Evolutionary conservation across 2,113 vertebrate species (phyloP).

Genomic region (Apodemus sylvaticus): DNA sequence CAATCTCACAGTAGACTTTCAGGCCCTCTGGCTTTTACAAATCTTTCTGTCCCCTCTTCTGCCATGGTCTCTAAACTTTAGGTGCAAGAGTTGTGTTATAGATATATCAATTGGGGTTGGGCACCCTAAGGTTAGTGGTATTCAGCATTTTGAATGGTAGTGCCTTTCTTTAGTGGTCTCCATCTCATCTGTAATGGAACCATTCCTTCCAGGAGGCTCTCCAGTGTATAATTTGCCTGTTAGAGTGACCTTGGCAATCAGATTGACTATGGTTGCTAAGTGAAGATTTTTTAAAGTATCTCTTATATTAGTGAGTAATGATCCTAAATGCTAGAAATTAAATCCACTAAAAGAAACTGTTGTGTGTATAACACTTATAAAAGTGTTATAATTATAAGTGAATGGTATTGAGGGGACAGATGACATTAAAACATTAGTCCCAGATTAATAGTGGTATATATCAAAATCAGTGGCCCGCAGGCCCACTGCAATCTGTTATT

Average conservation of each 20-base stretch:
- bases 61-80: neutral
- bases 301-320: neutral
- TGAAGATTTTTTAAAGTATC: neutral
- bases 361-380: neutral
- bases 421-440: neutral
- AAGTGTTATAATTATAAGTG: neutral
- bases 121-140: neutral
- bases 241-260: neutral
- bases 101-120: neutral
- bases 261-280: neutral
- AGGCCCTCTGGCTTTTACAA: neutral
- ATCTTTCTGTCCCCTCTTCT: neutral
- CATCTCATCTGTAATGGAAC: too few species aligned
- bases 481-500: too few species aligned
- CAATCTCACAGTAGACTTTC: neutral
- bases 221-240: neutral
- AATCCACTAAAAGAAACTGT: neutral
- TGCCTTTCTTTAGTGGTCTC: neutral
- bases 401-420: neutral
- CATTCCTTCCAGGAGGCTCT: neutral
- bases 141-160: neutral
- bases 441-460: neutral
- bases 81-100: too few species aligned
- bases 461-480: neutral
- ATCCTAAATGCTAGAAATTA: neutral